phyloP scores from a whole-genome alignment of 2,888 invertebrate species.

The Heliconius charithonia region DNA sequence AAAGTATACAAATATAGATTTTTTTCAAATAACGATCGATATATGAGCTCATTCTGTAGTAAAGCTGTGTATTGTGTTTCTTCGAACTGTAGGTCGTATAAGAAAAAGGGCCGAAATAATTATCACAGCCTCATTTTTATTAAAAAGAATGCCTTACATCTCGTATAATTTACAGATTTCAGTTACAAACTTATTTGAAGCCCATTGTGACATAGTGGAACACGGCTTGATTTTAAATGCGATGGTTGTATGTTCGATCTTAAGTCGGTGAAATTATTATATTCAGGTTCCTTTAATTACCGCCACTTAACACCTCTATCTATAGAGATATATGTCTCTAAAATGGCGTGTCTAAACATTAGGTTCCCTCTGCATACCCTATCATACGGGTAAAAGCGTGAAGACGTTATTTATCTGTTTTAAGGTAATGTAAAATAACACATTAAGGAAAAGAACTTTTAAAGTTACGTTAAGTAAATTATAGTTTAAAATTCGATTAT shows the following conservation, averaged over 20 bases:
- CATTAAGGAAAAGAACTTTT: too few relatives aligned
- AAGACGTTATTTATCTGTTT: too few relatives aligned
- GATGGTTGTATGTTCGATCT: not conserved
- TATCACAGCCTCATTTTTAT: slow-evolving; percentile 43
- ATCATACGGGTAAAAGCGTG: too few relatives aligned
- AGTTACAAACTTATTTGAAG: not conserved
- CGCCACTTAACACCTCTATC: too few relatives aligned
- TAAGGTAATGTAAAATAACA: too few relatives aligned
- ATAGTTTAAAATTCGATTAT: too few relatives aligned
- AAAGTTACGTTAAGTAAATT: too few relatives aligned
- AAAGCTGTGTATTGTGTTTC: slow-evolving; percentile 44
- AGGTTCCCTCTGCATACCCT: too few relatives aligned
- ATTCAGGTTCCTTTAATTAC: too few relatives aligned
- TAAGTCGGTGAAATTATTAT: not conserved
- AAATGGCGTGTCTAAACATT: too few relatives aligned
- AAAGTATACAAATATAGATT: not conserved
- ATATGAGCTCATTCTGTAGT: slow-evolving; percentile 17
- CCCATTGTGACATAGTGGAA: not conserved
- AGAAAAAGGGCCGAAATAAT: slow-evolving; percentile 45
- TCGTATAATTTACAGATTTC: slow-evolving; percentile 4
- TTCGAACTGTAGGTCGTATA: slow-evolving; percentile 32
- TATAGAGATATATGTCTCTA: too few relatives aligned
- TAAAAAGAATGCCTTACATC: slow-evolving; percentile 26
- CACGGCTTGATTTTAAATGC: not conserved
- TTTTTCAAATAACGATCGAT: not conserved